Base-by-base conservation (phyloP, 1,140 invertebrate species). In the Drosophila nasuta region DNA sequence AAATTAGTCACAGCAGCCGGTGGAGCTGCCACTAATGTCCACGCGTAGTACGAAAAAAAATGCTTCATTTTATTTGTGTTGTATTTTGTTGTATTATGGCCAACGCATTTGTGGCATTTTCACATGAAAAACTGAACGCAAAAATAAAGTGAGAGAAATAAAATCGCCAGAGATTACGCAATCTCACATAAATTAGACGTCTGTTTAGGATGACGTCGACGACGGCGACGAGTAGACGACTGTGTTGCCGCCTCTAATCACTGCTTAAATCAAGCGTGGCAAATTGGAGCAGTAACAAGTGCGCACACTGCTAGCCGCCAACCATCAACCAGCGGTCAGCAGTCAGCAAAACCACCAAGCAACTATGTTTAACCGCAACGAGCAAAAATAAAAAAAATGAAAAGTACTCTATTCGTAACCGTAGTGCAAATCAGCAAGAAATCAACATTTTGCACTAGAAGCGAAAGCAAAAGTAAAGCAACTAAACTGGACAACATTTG, bases 231-330 rank as follows among this genome's bases (percentile, higher is more conserved):
- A 59, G 13, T 52, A 38, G 35, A 10, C 38, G 64, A 28, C 13
- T 56, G 38, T 43, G 64, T 60, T 38, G 71, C 71, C 71, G 71
- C 74, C 72, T 70, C 81, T 89, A 89, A 89, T 89, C 85, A 85
- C 56, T 74, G 81, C 64, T 80, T 75, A 90, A 89, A 89, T 89
- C 85, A 89, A 89, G 85, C 86, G 78, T 89, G 75, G 81, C 86
- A 90, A 89, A 89, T 89, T 89, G 85, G 85, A 89, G 85, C 85
- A 89, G 81, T 74, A 70, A 82, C 82, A 87, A 87, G 82, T 87
- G 83, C 82, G 82, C 72, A 75, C 65, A 73, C 81, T 76, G 82
- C 68, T 60, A 82, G 69, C 80, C 62, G 30, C 72, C 63, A 60
- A 71, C 41, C 25, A 41, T 17, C 56, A 58, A 68, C 57, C 57